Evolutionary conservation across 2,113 vertebrate species (phyloP), one percentile per base, ranked within the genome.

Genomic region (Hymenochirus boettgeri): DNA sequence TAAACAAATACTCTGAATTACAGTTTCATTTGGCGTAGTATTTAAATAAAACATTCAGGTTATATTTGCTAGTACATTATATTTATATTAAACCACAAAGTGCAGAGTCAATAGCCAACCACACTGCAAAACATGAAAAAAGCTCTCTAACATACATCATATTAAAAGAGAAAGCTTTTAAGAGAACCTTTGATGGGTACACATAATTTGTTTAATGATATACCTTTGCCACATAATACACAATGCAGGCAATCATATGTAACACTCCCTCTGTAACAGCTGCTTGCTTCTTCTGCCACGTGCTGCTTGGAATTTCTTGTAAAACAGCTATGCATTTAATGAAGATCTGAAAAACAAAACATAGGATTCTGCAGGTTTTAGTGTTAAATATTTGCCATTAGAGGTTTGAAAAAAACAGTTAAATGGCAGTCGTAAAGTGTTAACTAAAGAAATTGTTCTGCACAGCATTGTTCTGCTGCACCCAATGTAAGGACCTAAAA

Each of bases 171-270:
- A 51, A 67, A 59, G 24, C 63, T 58, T 45, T 7, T 27, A 46
- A 58, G 22, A 39, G 48, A 22, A 39, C 26, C 21, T 26, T 19
- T 37, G 48, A 60, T 53, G 33, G 15, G 29, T 52, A n/a, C n/a
- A n/a, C n/a, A n/a, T n/a, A n/a, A n/a, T n/a, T n/a, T n/a, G n/a
- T n/a, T 47, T 52, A 69, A 35, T 52, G 35, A 65, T 61, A 65
- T 82, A 98, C 96, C 94, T 95, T 96, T 69, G 85, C 82, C 54
- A 91, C 70, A 72, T 95, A 93, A 82, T 88, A 90, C 42, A 90
- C 84, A 50, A 85, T 88, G 69, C 92, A 98, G 51, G 92, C 92
- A 66, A 94, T 84, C 93, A 97, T 96, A 70, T 97, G 93, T 69
- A 91, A 84, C 10, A 95, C 60, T 10, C 85, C 89, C 65, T 92